phyloP scores from a whole-genome alignment of 2,888 invertebrate genomes.

The Hetaerina titia region DNA sequence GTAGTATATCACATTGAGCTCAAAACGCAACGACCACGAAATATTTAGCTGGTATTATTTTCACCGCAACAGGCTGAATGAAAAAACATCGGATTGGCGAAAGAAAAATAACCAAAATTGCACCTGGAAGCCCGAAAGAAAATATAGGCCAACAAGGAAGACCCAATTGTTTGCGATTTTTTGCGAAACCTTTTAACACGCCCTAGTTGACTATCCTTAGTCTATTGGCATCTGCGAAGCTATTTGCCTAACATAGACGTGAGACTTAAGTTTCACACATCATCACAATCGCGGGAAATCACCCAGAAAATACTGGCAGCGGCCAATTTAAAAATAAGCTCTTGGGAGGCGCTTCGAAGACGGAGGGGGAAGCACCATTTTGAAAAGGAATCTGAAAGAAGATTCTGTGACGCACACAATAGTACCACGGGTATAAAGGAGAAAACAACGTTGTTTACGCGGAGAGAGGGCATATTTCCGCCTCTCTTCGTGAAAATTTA shows the following conservation, averaged over 20 bases:
- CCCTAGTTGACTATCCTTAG: not conserved
- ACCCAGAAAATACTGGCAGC: not conserved
- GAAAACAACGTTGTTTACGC: constrained; percentile 24
- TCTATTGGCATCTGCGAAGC: not conserved
- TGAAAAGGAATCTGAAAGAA: not conserved
- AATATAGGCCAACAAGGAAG: not conserved
- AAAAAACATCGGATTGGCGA: not conserved
- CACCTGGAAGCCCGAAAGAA: not conserved
- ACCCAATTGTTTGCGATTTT: not conserved
- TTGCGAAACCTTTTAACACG: not conserved
- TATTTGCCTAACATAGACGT: not conserved
- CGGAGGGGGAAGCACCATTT: not conserved
- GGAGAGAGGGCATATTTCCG: not conserved
- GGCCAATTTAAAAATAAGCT: constrained; percentile 27
- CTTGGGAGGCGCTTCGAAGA: not conserved
- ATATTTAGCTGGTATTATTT: not conserved
- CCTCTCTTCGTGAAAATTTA: not conserved
- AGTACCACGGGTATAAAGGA: not conserved
- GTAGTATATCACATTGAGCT: not conserved
- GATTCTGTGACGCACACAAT: not conserved
- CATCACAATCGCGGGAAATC: not conserved
- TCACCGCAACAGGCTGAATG: not conserved
- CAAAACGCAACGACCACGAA: not conserved
- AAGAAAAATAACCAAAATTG: not conserved
- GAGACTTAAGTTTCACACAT: not conserved